Evolutionary conservation across 2,113 vertebrate species (phyloP).

Genomic region (Chrysemys picta): DNA sequence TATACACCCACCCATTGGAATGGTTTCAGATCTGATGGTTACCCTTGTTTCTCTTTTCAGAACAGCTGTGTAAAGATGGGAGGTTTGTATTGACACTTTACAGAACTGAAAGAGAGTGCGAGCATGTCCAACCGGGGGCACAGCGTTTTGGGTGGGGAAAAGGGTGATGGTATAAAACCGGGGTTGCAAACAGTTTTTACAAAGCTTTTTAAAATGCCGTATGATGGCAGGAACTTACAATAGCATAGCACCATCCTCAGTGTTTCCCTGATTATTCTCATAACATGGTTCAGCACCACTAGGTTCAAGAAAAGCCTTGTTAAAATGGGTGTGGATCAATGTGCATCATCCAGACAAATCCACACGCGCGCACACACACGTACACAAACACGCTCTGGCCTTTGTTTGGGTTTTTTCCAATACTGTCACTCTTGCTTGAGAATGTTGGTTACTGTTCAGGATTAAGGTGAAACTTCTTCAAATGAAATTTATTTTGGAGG

Average conservation of each 20-base stretch:
- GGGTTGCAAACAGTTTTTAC: background rate
- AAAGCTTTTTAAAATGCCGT: background rate
- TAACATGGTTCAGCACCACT: background rate
- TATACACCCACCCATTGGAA: background rate
- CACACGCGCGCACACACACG: background rate
- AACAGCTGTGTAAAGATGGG: background rate
- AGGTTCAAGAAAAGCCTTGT: accelerated
- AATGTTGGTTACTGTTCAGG: background rate
- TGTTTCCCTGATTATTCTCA: constrained; percentile 10
- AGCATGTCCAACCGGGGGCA: background rate
- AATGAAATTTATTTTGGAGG: background rate
- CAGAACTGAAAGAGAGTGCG: background rate
- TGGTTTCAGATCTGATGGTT: background rate
- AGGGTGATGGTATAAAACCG: accelerated
- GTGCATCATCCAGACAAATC: background rate
- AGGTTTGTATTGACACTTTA: background rate
- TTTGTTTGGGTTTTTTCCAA: background rate
- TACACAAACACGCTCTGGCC: background rate
- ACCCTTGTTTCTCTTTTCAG: background rate
- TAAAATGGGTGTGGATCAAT: accelerated
- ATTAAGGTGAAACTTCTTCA: constrained; percentile 72
- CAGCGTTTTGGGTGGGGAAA: background rate
- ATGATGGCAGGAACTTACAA: constrained; percentile 13
- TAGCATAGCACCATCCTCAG: constrained; percentile 68
- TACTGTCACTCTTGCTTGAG: background rate